Percentiles rank a stretch among this genome's conserved stretches.
These are phyloP conservation scores for Mesitornis unicolor DNA, from an alignment of 2,113 vertebrate genomes.

Conservation along the genomic window DNA sequence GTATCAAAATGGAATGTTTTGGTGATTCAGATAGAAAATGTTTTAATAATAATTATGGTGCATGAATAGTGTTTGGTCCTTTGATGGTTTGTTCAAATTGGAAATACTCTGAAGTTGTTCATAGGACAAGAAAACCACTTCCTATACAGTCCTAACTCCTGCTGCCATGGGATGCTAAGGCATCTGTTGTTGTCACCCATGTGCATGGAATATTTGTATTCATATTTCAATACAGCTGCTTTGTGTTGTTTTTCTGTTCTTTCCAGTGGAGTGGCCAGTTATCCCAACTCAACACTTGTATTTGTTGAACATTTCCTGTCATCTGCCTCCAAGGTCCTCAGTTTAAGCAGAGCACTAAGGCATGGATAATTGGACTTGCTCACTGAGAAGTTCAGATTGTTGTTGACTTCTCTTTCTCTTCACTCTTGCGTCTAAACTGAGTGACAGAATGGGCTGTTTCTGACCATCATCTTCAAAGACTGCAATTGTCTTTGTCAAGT, in stretches of 20 bases:
- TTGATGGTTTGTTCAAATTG: neutral
- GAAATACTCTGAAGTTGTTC: neutral
- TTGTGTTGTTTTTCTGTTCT: neutral
- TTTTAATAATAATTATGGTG: neutral
- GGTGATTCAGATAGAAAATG: neutral
- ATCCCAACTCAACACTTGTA: neutral
- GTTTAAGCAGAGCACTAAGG: neutral
- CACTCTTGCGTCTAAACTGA: neutral
- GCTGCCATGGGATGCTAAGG: neutral
- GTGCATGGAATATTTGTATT: too few relatives aligned
- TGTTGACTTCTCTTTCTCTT: neutral
- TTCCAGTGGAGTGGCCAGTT: neutral
- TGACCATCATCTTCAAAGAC: neutral
- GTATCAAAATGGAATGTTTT: neutral
- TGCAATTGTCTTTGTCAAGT: neutral
- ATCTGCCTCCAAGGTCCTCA: neutral
- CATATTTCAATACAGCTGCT: neutral
- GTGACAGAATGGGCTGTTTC: neutral
- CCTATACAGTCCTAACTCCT: neutral
- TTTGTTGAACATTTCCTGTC: neutral
- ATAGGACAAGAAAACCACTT: neutral
- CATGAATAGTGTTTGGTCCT: neutral
- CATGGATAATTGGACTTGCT: neutral
- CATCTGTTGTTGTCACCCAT: neutral
- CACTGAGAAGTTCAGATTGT: neutral